Evolutionary conservation across 2,888 invertebrate genomes (phyloP).

Genomic region (Meteorus cinctellus): DNA sequence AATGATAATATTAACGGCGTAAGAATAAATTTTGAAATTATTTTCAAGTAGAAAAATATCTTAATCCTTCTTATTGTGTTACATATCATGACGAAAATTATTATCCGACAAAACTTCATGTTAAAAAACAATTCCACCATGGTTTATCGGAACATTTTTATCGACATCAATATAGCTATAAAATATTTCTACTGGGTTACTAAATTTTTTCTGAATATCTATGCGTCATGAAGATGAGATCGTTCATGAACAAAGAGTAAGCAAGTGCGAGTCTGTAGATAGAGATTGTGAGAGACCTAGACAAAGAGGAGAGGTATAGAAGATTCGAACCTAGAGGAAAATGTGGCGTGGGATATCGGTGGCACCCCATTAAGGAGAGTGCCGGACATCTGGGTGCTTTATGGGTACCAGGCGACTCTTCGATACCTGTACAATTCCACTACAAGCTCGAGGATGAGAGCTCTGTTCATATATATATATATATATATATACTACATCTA

Average conservation of each 20-base stretch:
- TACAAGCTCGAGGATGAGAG: conserved; percentile 37
- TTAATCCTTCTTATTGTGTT: too few relatives aligned
- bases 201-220: conserved; percentile 61
- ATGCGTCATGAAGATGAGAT: conserved; percentile 53
- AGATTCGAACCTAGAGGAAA: conserved; percentile 26
- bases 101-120: background rate
- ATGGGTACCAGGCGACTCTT: conserved; percentile 43
- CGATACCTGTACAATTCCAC: conserved; percentile 46
- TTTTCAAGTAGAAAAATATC: too few relatives aligned
- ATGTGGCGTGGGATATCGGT: conserved; percentile 61
- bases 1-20: too few relatives aligned
- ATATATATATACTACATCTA: conserved; percentile 16
- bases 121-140: conserved; percentile 61
- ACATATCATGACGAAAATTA: too few relatives aligned
- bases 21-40: too few relatives aligned
- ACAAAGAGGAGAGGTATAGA: too few relatives aligned
- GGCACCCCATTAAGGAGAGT: conserved; percentile 70
- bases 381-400: conserved; percentile 62
- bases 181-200: conserved; percentile 61
- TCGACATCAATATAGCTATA: conserved; percentile 48
- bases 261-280: background rate
- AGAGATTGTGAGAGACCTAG: too few relatives aligned
- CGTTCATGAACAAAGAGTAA: conserved; percentile 32
- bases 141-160: conserved; percentile 31
- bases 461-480: conserved; percentile 16